Base-by-base conservation (phyloP, 2,797 vertebrate species). In the Sebastes reedi region DNA sequence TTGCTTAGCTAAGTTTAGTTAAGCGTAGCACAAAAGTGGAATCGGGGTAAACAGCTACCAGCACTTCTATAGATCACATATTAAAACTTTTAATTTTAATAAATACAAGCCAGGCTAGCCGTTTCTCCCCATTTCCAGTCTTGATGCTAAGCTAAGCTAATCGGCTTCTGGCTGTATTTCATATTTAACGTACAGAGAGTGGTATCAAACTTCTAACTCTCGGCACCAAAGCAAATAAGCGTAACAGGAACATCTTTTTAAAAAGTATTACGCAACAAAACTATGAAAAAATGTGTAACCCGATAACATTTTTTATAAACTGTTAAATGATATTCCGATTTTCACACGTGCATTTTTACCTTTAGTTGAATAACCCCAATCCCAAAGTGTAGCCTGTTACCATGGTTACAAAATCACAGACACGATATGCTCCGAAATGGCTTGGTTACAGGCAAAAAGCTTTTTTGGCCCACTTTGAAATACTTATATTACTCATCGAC, bases 401-500 rank as follows among this genome's bases (percentile, higher is more conserved):
- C 85, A 77, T 86, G 77, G 88, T 62, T 65, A 85, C 90, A 71
- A 29, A 79, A 83, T 75, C 77, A 69, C 67, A 72, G 77, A 69
- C 81, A 83, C 54, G 18, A 80, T 52, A 70, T 79, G 58, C 29
- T 73, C 77, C 72, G 12, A 60, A 77, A 77, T 66, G 68, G 16
- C 29, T 58, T 58, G 52, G 79, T 69, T 72, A 10, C 32, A 75
- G 67, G 75, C 74, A 87, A 80, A 80, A 81, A 92, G 73, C 74
- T 83, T 89, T 89, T 92, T 90, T 91, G 89, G 81, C 85, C 68
- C 9, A 39, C 61, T 82, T 78, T 78, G 77, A 87, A 81, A 87
- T 79, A 56, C 75, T 87, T 72, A 22, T 75, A 86, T 92, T 91
- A 88, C 78, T 91, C 92, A 91, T 84, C 59, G 69, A 24, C 54